These are phyloP conservation scores for Mastomys coucha DNA, from an alignment of 2,113 vertebrate genomes.

Conservation along the genomic window DNA sequence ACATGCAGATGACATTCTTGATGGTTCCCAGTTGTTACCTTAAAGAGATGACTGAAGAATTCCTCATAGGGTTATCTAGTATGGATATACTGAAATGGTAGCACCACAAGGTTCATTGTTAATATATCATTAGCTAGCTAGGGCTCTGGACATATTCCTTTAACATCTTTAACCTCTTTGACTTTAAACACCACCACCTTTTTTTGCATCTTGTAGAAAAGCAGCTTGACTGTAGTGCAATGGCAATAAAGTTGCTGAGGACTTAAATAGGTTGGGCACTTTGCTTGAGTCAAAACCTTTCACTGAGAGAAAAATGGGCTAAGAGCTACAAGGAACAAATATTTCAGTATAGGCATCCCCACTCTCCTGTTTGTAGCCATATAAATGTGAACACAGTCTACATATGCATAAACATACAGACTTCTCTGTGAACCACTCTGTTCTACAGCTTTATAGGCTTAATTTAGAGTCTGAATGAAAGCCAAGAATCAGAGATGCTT, in stretches of 20 bases:
- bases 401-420: background rate
- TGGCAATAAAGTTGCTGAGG: conserved; percentile 14
- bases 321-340: conserved; percentile 35
- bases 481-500: background rate
- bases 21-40: conserved; percentile 11
- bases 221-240: background rate
- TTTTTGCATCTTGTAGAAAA: conserved; percentile 27
- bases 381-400: background rate
- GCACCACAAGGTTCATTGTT: background rate
- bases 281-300: conserved; percentile 1
- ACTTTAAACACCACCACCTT: background rate
- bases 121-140: background rate
- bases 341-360: conserved; percentile 51
- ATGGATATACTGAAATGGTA: conserved; percentile 21
- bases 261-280: background rate
- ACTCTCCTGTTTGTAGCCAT: background rate
- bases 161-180: conserved; percentile 22
- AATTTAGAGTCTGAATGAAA: conserved; percentile 25
- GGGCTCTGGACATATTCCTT: background rate
- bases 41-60: conserved; percentile 4
- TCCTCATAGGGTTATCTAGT: background rate
- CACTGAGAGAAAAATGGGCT: background rate
- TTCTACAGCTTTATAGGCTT: conserved; percentile 34
- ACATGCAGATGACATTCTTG: background rate
- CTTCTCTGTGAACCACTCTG: background rate